Conservation (phyloP, 2,888 invertebrate species). For the Caenorhabditis sp. region DNA sequence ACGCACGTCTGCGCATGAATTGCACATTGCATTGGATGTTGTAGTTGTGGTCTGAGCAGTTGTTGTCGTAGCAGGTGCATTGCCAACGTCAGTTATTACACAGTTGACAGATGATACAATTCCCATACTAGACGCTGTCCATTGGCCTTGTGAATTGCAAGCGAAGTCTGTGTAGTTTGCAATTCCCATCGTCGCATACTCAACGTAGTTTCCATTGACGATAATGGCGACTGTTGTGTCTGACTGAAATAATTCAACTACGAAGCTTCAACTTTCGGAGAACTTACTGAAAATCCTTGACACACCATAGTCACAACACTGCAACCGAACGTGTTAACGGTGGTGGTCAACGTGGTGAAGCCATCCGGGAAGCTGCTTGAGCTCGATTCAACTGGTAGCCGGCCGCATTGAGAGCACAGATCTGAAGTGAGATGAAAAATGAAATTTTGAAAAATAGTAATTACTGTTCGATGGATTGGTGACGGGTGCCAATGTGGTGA, state of each 20-base stretch:
- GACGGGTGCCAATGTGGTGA: constrained; percentile 41
- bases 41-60: constrained; percentile 24
- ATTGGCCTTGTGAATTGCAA: constrained; percentile 58
- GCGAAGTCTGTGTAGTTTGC: constrained; percentile 32
- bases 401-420: constrained; percentile 56
- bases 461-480: constrained; percentile 51
- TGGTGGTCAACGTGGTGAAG: constrained; percentile 46
- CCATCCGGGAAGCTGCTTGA: constrained; percentile 18
- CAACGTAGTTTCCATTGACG: constrained; percentile 35
- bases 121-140: constrained; percentile 41
- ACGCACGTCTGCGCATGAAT: constrained; percentile 46
- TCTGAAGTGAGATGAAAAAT: constrained; percentile 27
- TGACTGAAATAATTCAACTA: constrained; percentile 3
- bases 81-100: background rate
- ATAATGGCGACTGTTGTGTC: constrained; percentile 12
- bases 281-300: constrained; percentile 36
- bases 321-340: constrained; percentile 52
- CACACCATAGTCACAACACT: constrained; percentile 35
- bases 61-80: background rate
- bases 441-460: background rate
- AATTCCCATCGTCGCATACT: background rate
- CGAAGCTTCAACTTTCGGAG: background rate
- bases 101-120: constrained; percentile 37
- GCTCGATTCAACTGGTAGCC: constrained; percentile 26
- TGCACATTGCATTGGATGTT: constrained; percentile 28